Evolutionary conservation across 2,797 vertebrate species (phyloP), one percentile per base, ranked within the genome.

Genomic region (Bradypodion pumilum): DNA sequence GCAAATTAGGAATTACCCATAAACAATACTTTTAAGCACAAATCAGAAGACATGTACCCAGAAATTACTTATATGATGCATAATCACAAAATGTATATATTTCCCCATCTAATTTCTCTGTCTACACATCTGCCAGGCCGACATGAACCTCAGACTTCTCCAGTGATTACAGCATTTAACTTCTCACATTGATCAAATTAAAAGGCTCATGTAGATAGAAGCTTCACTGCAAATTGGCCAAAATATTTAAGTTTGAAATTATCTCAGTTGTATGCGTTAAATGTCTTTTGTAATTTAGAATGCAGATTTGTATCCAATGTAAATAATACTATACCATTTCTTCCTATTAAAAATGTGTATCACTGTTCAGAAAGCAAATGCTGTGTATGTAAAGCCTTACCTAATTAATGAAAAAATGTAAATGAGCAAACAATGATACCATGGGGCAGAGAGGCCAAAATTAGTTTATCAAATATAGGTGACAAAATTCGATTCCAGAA

Each of bases 221-320:
- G 12, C 69, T 23, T 19, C 76, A 27, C 49, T n/a, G 16, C 42
- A 52, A 10, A 80, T 49, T 44, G n/a, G 56, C 40, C n/a, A 35
- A 70, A 84, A 69, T 70, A 70, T 78, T 78, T 83, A 66, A 56
- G 65, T 70, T 84, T 59, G 46, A 35, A 72, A 46, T 70, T 15
- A 70, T 62, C 40, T 40, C 56, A 35, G 2, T 62, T 10, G 13
- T 23, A 75, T 60, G 65, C 44, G 77, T 32, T 37, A 13, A 84
- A 15, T 62, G 49, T 32, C 32, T 60, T 59, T 74, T 74, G 32
- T 80, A 63, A 74, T 66, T 65, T 46, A 83, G 46, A 62, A 68
- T 68, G n/a, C 2, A 52, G 37, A 72, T 32, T 3, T n/a, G 72
- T 70, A 25, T 12, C 35, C 15, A 5, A 27, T 70, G 32, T 72